Base-by-base conservation (phyloP, 2,888 invertebrate genomes). In the Gortyna flavago region DNA sequence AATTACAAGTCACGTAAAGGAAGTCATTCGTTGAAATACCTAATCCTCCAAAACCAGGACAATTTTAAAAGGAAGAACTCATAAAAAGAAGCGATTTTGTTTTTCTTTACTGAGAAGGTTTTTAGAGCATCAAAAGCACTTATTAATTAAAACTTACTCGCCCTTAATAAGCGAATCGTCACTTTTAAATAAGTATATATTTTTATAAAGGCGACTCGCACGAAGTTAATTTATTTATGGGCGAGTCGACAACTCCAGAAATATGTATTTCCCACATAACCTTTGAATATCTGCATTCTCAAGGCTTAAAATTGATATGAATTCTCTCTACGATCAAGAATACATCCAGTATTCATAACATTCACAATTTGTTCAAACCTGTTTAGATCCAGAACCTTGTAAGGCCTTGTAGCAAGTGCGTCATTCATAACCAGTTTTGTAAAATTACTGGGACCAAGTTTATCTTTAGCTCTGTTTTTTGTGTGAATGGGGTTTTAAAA, bases 371-470 rank as follows among this genome's bases (percentile, higher is more conserved):
- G 25, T 5, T 44, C 44, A 79, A 79, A 79, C 73, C 61, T 11
- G 79, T 79, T 79, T 38, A 57, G 72, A 62, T 67, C 13, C 72
- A 57, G 81, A n/a, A 69, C 57, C 67, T 59, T 16, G 25, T 57
- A 76, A 76, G 83, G 83, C 80, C 67, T 76, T 54, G 29, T 38
- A n/a, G 0, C n/a, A 29, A 48, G 66, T 73, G 72, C 83, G 83
- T 83, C 83, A 83, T 54, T 29, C 0, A 32, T 7, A 73, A 83
- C 83, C 54, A 29, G 83, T 77, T 83, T 44, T 32, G 16, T 11
- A n/a, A 72, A 69, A 72, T 38, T 3, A 25, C 67, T 38, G 11
- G 16, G 3, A 72, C 48, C 76, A 65, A 35, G 75, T 72, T 75
- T 68, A 38, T 21, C 8, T 62, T 51, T 35, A 25, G 35, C 9